Evolutionary conservation across 1,140 invertebrate species (phyloP).

Genomic region (Ephestia elutella): DNA sequence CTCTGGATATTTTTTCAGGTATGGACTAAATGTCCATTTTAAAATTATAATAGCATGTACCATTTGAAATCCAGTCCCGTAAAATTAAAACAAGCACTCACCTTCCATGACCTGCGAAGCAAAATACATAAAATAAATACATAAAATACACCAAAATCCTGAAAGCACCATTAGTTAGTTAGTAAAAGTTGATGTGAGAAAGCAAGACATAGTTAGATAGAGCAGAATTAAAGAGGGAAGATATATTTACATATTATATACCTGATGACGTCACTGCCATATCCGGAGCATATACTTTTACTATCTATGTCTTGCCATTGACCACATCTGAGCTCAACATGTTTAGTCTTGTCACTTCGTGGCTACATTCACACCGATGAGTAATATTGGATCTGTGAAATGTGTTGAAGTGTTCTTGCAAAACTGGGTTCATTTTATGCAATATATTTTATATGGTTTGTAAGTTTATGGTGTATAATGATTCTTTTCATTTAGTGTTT

Average conservation of each 20-base stretch:
- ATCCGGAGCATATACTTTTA: slow-evolving; percentile 31
- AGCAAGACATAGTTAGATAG: slow-evolving; percentile 72
- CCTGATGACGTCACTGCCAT: slow-evolving; percentile 41
- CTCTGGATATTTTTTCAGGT: no score
- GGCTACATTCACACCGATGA: slow-evolving; percentile 31
- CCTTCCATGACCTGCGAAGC: background rate
- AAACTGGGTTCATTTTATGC: background rate
- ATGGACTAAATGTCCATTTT: no score
- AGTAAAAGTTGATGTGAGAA: slow-evolving; percentile 48
- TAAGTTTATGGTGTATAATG: no score
- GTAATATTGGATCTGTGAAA: slow-evolving; percentile 22
- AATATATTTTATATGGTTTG: background rate
- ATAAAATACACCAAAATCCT: slow-evolving; percentile 4
- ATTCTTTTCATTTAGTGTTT: no score
- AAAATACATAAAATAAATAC: background rate
- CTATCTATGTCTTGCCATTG: slow-evolving; percentile 71
- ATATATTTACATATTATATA: slow-evolving; percentile 36
- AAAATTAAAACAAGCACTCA: background rate
- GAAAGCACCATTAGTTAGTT: slow-evolving; percentile 24
- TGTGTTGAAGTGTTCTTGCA: background rate
- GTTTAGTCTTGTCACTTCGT: slow-evolving; percentile 9
- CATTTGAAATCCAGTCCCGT: no score
- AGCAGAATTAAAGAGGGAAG: slow-evolving; percentile 26
- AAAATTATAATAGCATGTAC: no score
- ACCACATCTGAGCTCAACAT: slow-evolving; percentile 68